Base-by-base conservation (phyloP, 2,797 vertebrate genomes). In the Halcyon leucocephala region DNA sequence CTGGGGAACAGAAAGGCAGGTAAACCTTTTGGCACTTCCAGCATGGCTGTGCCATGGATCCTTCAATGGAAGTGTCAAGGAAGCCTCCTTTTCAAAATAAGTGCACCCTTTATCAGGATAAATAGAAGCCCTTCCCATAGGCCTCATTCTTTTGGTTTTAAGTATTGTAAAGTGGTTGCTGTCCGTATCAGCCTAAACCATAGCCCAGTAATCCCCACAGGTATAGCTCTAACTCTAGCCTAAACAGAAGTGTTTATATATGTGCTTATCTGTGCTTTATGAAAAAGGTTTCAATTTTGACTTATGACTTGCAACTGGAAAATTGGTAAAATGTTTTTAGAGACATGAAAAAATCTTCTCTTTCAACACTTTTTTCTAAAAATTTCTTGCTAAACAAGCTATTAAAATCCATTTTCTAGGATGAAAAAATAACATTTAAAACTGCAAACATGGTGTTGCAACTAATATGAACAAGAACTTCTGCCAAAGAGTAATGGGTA, bases 171-270 rank as follows among this genome's bases (percentile, higher is more conserved):
- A 22, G 25, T 28, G 2, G 2, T 29, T 89, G 16, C 21, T 57
- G 18, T 39, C 28, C 0, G 0, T 31, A 31, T 7, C 5, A 55
- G 11, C 31, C 37, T 72, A 83, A 69, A 44, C 1, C 22, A 18
- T 52, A 52, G 14, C 5, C 6, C n/a, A 58, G 0, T 9, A n/a
- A 42, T 28, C 3, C 10, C 8, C 31, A 82, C 3, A 58, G 57
- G 28, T 6, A 16, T 8, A 35, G 12, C n/a, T 48, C 35, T 41
- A 65, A 61, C 42, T 6, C 9, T n/a, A 24, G 12, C 13, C n/a
- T 9, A 13, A 62, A n/a, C 12, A 25, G 10, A 11, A 54, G 13
- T 6, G 6, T 22, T 65, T 37, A 14, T 17, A 19, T 31, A 29
- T 28, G 8, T 64, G 24, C 61, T 79, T 44, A 60, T 2, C 7